A percentile compares a stretch with the other conserved stretches of the same genome.
Evolutionary conservation across 37 sponge, comb jelly and placozoan species (phyloP).

Genomic region (Hexactinellida sp.): DNA sequence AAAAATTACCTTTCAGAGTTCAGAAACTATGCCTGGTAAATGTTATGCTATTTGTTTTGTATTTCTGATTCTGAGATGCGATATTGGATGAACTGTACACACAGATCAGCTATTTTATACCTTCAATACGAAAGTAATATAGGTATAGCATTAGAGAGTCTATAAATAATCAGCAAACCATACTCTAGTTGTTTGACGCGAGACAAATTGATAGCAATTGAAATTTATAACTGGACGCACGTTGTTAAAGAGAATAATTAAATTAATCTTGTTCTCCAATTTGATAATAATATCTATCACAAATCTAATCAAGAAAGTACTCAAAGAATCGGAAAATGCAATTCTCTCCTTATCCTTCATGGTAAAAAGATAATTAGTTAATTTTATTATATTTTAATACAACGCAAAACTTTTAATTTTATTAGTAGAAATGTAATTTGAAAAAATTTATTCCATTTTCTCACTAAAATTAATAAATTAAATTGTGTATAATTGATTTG

Average conservation of each 20-base stretch:
- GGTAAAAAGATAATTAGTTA: not conserved
- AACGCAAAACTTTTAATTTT: not conserved
- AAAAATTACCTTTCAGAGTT: not conserved
- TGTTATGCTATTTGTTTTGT: not conserved
- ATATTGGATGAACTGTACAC: not conserved
- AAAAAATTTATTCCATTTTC: not conserved
- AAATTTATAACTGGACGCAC: not conserved
- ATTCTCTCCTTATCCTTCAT: not conserved
- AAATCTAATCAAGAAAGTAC: not conserved
- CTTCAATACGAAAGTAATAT: not conserved
- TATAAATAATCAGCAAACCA: not conserved
- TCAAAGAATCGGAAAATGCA: not conserved
- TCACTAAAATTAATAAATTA: not conserved
- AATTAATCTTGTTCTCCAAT: not conserved
- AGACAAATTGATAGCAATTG: not conserved
- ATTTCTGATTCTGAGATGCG: not conserved
- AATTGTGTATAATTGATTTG: not conserved
- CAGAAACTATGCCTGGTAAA: not conserved
- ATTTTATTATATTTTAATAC: not conserved
- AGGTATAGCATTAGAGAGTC: not conserved
- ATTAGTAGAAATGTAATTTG: not conserved
- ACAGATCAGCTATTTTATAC: not conserved
- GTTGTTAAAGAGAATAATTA: not conserved
- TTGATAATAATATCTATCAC: not conserved
- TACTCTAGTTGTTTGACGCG: slow-evolving; percentile 1